Evolutionary conservation across 2,113 vertebrate species (phyloP).

Genomic region (Mola mola): DNA sequence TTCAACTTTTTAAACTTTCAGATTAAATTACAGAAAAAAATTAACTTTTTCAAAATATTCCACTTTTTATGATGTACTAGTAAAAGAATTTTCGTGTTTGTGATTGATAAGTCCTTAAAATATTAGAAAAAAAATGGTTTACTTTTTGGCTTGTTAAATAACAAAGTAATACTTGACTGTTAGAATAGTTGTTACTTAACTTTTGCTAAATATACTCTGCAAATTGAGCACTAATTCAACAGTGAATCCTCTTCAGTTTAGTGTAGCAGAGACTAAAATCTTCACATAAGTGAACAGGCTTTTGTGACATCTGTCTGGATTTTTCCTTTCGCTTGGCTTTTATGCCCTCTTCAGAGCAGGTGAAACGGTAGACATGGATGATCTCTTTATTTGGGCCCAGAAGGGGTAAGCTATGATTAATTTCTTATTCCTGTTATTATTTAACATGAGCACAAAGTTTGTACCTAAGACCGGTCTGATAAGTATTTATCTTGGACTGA

Average conservation of each 20-base stretch:
- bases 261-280: neutral
- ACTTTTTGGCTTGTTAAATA: too few relatives aligned
- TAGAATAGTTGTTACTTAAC: too few relatives aligned
- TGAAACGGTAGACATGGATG: neutral
- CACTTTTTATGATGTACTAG: too few relatives aligned
- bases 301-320: neutral
- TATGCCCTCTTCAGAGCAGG: neutral
- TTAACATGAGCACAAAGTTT: neutral
- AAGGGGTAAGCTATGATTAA: neutral
- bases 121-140: too few relatives aligned
- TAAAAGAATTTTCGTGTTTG: too few relatives aligned
- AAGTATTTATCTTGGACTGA: neutral
- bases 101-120: too few relatives aligned
- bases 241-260: conserved; percentile 6
- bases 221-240: too few relatives aligned
- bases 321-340: neutral
- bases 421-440: neutral
- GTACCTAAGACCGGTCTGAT: neutral
- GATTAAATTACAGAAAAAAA: too few relatives aligned
- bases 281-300: neutral
- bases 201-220: too few relatives aligned
- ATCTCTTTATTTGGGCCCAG: neutral
- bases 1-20: too few relatives aligned
- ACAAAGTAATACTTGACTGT: too few relatives aligned
- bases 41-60: too few relatives aligned